Evolutionary conservation across 1,140 invertebrate species (phyloP).

Genomic region (Hyles vespertilio): DNA sequence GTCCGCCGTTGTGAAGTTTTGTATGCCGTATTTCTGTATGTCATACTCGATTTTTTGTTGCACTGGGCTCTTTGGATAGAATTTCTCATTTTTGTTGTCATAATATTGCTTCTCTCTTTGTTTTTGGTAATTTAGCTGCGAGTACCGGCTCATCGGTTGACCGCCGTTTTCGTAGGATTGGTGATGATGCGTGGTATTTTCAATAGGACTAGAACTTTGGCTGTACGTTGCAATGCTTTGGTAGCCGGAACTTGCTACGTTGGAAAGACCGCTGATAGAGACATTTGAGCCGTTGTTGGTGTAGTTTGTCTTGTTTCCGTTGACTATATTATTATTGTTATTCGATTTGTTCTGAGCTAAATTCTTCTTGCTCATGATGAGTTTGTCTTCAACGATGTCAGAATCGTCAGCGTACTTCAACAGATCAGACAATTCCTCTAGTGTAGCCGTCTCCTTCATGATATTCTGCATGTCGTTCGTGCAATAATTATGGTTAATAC

Average conservation of each 20-base stretch:
- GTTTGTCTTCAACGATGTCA: constrained; percentile 74
- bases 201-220: constrained; percentile 92
- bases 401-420: constrained; percentile 81
- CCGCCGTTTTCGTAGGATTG: constrained; percentile 64
- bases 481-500: constrained; percentile 66
- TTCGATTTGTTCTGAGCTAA: constrained; percentile 63
- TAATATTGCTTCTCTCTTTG: constrained; percentile 70
- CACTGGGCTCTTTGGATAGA: constrained; percentile 72
- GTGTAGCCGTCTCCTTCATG: constrained; percentile 75
- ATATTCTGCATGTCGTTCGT: constrained; percentile 62
- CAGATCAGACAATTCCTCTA: constrained; percentile 85
- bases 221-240: constrained; percentile 94
- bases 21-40: constrained; percentile 73
- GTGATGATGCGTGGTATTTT: constrained; percentile 76
- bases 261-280: constrained; percentile 88
- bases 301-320: constrained; percentile 69
- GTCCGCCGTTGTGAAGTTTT: constrained; percentile 73
- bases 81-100: constrained; percentile 68
- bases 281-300: constrained; percentile 82
- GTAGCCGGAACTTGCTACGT: constrained; percentile 91
- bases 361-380: constrained; percentile 69
- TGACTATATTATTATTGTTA: constrained; percentile 58
- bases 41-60: constrained; percentile 75
- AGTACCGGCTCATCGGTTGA: constrained; percentile 67
- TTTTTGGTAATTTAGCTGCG: constrained; percentile 70